Conservation (phyloP, 2,113 vertebrate species). For the Chaenogobius annularis region DNA sequence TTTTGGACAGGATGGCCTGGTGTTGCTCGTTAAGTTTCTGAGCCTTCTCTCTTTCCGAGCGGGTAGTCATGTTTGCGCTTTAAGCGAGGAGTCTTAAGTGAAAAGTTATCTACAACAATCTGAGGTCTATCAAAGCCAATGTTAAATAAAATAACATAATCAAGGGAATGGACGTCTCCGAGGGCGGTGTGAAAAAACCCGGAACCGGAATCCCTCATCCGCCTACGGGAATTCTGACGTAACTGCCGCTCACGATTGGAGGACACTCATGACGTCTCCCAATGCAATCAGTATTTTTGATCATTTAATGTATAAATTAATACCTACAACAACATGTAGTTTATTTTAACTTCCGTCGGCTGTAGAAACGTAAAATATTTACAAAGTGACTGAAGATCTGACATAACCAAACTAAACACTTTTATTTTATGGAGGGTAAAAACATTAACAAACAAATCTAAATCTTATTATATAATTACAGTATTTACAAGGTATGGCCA, state of each 20-base stretch:
- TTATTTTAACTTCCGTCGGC: not conserved
- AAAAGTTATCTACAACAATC: conserved; percentile 20
- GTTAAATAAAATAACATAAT: conserved; percentile 69
- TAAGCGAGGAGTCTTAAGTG: not conserved
- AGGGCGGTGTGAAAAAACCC: conserved; percentile 67
- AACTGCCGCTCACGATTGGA: conserved; percentile 57
- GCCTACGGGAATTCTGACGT: conserved; percentile 62
- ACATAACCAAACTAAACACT: no score
- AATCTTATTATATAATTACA: not conserved
- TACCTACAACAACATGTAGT: not conserved
- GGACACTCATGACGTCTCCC: conserved; percentile 25
- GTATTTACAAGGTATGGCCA: not conserved
- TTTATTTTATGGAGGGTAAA: no score
- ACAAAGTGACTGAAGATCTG: no score
- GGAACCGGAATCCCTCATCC: conserved; percentile 75
- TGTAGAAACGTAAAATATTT: not conserved
- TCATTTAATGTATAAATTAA: not conserved
- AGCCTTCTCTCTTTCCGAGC: conserved; percentile 93
- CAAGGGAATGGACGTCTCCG: conserved; percentile 44
- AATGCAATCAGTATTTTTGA: conserved; percentile 20
- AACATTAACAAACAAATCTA: not conserved
- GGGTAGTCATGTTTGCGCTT: conserved; percentile 84
- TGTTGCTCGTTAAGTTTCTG: conserved; percentile 97
- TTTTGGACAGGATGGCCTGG: conserved; percentile 93
- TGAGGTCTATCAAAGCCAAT: conserved; percentile 36